These are phyloP conservation scores for Iphiclides podalirius DNA, from an alignment of 2,888 invertebrate genomes.

Conservation along the genomic window DNA sequence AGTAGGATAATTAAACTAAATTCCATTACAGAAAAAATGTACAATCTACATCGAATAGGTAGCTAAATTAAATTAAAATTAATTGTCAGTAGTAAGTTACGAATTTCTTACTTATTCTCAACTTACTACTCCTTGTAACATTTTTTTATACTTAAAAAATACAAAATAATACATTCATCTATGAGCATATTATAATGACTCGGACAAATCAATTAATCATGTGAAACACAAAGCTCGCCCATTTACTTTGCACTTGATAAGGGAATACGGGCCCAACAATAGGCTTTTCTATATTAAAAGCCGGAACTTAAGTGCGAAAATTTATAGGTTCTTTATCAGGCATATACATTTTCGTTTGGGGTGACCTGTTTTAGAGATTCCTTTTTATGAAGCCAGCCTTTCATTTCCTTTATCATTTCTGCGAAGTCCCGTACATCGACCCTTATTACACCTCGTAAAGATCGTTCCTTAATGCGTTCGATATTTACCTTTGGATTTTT, in stretches of 20 bases:
- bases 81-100: no score
- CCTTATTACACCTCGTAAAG: constrained; percentile 13
- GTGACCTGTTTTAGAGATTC: constrained; percentile 27
- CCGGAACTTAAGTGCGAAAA: constrained; percentile 41
- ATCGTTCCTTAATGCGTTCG: constrained; percentile 10
- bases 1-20: background rate
- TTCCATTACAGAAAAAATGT: no score
- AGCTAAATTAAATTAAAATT: no score
- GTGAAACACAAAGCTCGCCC: constrained; percentile 71
- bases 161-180: no score
- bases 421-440: constrained; percentile 5
- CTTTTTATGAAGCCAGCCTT: constrained; percentile 20
- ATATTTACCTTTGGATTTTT: background rate
- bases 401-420: constrained; percentile 24
- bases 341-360: constrained; percentile 52
- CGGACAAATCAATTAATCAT: constrained; percentile 76
- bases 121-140: no score
- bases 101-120: no score
- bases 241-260: constrained; percentile 78
- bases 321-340: constrained; percentile 25
- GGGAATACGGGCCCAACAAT: constrained; percentile 73
- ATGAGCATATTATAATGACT: no score
- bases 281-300: constrained; percentile 61
- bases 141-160: no score
- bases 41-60: no score